Percentiles rank a stretch among this genome's conserved stretches.
phyloP scores from a whole-genome alignment of 2,888 invertebrate species.

The Andrena camellia region DNA sequence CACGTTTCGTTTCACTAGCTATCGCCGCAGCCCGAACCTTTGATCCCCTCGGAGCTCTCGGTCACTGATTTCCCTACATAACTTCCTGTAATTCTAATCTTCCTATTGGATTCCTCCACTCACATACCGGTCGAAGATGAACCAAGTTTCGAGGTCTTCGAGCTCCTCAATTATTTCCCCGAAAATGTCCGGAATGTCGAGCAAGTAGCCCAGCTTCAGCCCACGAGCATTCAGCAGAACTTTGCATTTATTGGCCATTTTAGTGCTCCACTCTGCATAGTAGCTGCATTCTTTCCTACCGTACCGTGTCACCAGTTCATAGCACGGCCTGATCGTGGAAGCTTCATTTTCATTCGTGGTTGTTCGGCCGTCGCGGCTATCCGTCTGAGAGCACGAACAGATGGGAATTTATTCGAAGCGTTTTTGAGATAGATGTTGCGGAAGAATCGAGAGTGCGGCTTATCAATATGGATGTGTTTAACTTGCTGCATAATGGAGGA shows the following conservation, averaged over 20 bases:
- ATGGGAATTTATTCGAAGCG: slow-evolving; percentile 41
- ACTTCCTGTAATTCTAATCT: background rate
- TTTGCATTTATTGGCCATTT: background rate
- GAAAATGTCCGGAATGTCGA: slow-evolving; percentile 32
- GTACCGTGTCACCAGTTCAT: background rate
- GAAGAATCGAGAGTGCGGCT: slow-evolving; percentile 57
- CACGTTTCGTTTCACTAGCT: slow-evolving; percentile 3
- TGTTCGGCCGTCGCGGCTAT: background rate
- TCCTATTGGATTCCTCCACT: slow-evolving; percentile 6
- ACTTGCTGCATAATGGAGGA: slow-evolving; percentile 77
- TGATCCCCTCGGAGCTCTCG: background rate
- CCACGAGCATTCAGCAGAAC: background rate
- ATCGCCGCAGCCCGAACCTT: slow-evolving; percentile 1
- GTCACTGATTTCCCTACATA: background rate
- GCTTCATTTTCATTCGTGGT: background rate
- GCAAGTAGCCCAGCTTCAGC: background rate
- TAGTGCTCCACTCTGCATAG: slow-evolving; percentile 1
- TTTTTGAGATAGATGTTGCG: slow-evolving; percentile 46
- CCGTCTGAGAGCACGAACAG: background rate
- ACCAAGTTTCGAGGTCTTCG: background rate
- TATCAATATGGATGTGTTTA: slow-evolving; percentile 80
- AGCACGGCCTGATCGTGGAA: background rate
- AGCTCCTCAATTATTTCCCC: slow-evolving; percentile 25
- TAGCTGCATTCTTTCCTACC: background rate
- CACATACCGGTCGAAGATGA: slow-evolving; percentile 8